These are phyloP conservation scores for Colostygia pectinataria DNA, from an alignment of 2,888 invertebrate genomes.

Conservation along the genomic window DNA sequence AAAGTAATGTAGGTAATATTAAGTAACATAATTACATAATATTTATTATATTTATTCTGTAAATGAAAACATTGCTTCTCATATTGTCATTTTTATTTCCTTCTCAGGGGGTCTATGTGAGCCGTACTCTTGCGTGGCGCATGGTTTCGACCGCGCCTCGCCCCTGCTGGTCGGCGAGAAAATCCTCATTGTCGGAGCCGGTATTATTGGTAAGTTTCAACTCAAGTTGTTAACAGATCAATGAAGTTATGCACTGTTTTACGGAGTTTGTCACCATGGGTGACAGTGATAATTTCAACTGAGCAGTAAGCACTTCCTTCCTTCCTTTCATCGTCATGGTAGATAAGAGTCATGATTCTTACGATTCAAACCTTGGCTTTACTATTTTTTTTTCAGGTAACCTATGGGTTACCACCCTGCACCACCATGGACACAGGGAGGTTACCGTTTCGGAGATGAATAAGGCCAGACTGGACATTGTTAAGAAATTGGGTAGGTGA, in stretches of 20 bases:
- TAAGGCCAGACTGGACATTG: constrained; percentile 68
- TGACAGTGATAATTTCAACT: too few relatives aligned
- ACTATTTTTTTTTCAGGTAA: constrained; percentile 64
- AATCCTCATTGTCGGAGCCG: constrained; percentile 86
- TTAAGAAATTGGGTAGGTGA: constrained; percentile 75
- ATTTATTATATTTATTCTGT: too few relatives aligned
- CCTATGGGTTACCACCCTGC: constrained; percentile 85
- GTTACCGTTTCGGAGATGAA: constrained; percentile 88
- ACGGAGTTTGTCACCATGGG: too few relatives aligned
- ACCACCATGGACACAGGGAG: constrained; percentile 86
- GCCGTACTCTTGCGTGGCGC: constrained; percentile 87
- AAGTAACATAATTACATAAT: too few relatives aligned
- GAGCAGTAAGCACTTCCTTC: too few relatives aligned
- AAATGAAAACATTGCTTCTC: too few relatives aligned
- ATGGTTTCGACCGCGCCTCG: constrained; percentile 85
- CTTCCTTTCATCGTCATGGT: too few relatives aligned
- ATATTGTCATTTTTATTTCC: too few relatives aligned
- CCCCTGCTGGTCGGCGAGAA: constrained; percentile 84
- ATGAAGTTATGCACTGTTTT: too few relatives aligned
- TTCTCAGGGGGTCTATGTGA: constrained; percentile 84
- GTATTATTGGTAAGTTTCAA: constrained; percentile 90
- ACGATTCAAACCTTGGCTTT: not conserved
- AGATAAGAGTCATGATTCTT: not conserved
- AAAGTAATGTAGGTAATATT: too few relatives aligned
- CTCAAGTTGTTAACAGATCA: too few relatives aligned